Conservation (phyloP, 1,140 invertebrate species). For the Coptotermes formosanus region DNA sequence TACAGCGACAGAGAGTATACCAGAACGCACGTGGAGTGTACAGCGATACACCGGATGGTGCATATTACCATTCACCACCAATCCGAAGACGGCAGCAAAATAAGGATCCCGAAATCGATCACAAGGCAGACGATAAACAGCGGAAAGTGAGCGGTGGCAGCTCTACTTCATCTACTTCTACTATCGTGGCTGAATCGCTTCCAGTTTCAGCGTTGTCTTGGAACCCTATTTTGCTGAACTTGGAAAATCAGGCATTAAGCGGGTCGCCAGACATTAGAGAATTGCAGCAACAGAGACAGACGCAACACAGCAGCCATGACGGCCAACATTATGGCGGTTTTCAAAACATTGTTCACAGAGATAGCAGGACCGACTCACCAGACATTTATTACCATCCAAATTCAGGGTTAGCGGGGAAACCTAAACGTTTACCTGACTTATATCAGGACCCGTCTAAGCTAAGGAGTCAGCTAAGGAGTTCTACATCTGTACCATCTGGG, state of each 20-base stretch:
- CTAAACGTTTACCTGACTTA: background rate
- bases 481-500: slow-evolving; percentile 1
- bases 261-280: slow-evolving; percentile 25
- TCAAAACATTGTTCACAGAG: background rate
- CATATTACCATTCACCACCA: background rate
- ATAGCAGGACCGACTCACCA: background rate
- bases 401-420: background rate
- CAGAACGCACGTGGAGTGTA: background rate
- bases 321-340: background rate
- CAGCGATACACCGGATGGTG: background rate
- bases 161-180: slow-evolving; percentile 11
- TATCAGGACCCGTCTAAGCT: background rate
- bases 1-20: background rate
- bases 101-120: background rate
- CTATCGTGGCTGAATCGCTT: background rate
- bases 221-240: background rate
- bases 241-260: slow-evolving; percentile 20
- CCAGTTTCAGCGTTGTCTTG: background rate
- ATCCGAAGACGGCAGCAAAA: background rate
- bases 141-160: slow-evolving; percentile 10
- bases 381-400: background rate
- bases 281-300: slow-evolving; percentile 24
- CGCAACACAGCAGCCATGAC: background rate
- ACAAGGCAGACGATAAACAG: background rate
- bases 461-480: background rate